These are phyloP conservation scores for Drosophila virilis DNA, from an alignment of 1,140 invertebrate genomes.

Conservation along the genomic window DNA sequence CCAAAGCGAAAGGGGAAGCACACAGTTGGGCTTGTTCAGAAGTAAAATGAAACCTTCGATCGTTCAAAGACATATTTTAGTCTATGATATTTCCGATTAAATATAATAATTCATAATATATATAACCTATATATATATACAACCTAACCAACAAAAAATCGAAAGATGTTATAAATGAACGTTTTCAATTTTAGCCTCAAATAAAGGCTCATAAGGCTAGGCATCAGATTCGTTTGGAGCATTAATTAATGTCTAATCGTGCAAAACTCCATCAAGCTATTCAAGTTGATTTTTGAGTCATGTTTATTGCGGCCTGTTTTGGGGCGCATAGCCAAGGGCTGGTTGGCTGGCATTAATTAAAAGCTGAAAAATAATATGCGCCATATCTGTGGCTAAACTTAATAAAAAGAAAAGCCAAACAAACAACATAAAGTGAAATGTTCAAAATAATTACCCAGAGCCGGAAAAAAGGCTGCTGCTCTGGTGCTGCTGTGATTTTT, in stretches of 20 bases:
- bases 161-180: no score
- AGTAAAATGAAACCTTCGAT: no score
- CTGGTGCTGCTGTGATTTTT: background rate
- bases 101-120: no score
- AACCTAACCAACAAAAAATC: no score
- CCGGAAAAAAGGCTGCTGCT: conserved; percentile 6
- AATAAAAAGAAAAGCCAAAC: conserved; percentile 1
- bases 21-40: no score
- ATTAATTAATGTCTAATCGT: conserved; percentile 35
- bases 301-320: conserved; percentile 25
- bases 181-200: background rate
- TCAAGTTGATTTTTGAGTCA: conserved; percentile 62
- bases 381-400: conserved; percentile 15
- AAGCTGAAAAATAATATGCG: conserved; percentile 35
- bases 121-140: no score
- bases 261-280: conserved; percentile 31
- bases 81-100: no score
- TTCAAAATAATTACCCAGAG: conserved; percentile 48
- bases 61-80: no score
- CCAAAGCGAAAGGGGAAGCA: no score
- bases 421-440: conserved; percentile 29
- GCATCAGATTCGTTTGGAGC: background rate
- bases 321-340: background rate
- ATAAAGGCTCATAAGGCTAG: background rate
- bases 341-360: conserved; percentile 43